Evolutionary conservation across 2,113 vertebrate species (phyloP), one percentile per base, ranked within the genome.

Genomic region (Etia nguti): DNA sequence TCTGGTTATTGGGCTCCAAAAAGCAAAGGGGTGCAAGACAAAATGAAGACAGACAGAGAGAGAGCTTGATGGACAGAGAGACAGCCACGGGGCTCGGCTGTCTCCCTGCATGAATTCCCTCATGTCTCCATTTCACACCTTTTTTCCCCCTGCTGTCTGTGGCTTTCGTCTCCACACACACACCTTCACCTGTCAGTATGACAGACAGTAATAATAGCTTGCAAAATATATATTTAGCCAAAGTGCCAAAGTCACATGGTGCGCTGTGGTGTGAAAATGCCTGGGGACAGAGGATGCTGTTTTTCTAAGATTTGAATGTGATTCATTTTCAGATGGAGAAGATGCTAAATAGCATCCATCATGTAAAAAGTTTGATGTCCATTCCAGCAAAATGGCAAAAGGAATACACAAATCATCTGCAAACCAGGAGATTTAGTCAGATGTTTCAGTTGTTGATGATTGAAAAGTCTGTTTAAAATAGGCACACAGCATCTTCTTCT

Each of bases 161-260:
- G 86, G 60, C 91, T 90, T 88, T 83, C 41, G 2, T 90, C 89
- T 83, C 59, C 80, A 62, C 87, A 70, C 73, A 65, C 84, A 88
- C 84, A 90, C 86, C 85, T 85, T 90, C 91, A 93, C 90, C 91
- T 93, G 93, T 92, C 95, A 94, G 86, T 57, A 80, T 91, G 93
- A 90, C 60, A 82, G 89, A 73, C 90, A 77, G 86, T 81, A 93
- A 93, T 93, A 89, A 92, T 92, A 89, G 88, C 88, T 85, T 34
- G 54, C 81, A 88, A 87, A 84, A 90, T 90, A 90, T 94, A 94
- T 92, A 93, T 93, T 95, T 95, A 93, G 93, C 80, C 86, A 90
- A 86, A 92, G 90, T 94, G 95, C 81, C 82, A 84, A 86, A 92
- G 91, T 95, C 85, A 86, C 92, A 90, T 92, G 92, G 81, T 85